A percentile compares a stretch with the other conserved stretches of the same genome.
Evolutionary conservation across 2,797 vertebrate species (phyloP).

Genomic region (Parauchenoglanis ngamensis): DNA sequence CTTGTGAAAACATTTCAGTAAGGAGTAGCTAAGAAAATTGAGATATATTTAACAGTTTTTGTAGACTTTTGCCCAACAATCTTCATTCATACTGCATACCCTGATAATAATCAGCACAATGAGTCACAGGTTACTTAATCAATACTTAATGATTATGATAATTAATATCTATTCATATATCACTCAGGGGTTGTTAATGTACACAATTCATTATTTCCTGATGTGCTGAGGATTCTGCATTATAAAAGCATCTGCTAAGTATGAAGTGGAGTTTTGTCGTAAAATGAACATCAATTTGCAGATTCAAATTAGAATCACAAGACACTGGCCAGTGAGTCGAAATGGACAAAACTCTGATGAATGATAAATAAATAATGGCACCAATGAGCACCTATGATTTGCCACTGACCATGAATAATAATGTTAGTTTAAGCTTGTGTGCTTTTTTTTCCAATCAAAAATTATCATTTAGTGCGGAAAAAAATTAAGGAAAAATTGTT

Average conservation of each 20-base stretch:
- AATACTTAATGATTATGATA: background rate
- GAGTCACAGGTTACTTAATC: background rate
- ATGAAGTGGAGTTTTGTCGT: background rate
- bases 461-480: constrained; percentile 26
- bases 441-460: constrained; percentile 38
- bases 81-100: background rate
- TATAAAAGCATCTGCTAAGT: background rate
- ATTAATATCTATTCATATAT: background rate
- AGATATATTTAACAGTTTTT: background rate
- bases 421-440: constrained; percentile 43
- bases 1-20: background rate
- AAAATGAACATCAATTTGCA: constrained; percentile 13
- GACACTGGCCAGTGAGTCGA: background rate
- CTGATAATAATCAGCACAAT: background rate
- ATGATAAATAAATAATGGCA: constrained; percentile 15
- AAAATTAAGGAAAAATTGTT: background rate
- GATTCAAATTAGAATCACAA: background rate
- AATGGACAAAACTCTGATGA: constrained; percentile 13
- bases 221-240: background rate
- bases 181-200: too few relatives aligned
- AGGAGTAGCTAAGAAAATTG: background rate
- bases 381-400: constrained; percentile 39
- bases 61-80: background rate
- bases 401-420: constrained; percentile 8
- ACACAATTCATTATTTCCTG: background rate